Conservation (phyloP, 2,113 vertebrate genomes). For the Lota lota region DNA sequence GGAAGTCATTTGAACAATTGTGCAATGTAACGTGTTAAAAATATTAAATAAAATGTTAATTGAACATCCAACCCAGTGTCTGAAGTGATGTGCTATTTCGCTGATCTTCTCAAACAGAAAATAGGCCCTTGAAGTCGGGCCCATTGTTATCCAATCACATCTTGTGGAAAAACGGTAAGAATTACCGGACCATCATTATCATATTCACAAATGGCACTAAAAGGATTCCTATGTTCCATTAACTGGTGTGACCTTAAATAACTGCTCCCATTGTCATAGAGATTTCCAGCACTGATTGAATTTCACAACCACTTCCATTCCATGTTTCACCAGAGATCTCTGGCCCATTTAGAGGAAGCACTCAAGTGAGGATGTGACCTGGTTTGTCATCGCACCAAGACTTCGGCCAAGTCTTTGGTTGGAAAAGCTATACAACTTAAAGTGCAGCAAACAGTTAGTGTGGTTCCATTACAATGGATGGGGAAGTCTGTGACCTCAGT, state of each 20-base stretch:
- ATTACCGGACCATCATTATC: conserved; percentile 20
- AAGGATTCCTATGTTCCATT: conserved; percentile 46
- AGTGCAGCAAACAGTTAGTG: background rate
- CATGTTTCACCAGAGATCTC: conserved; percentile 28
- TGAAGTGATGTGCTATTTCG: conserved; percentile 54
- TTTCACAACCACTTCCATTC: conserved; percentile 32
- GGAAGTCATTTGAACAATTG: background rate
- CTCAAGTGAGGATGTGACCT: conserved; percentile 30
- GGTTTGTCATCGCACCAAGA: conserved; percentile 21
- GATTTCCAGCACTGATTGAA: conserved; percentile 47
- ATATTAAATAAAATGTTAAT: background rate
- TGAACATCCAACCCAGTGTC: conserved; percentile 18
- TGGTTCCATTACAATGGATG: background rate
- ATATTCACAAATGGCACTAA: conserved; percentile 40
- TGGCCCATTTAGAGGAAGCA: conserved; percentile 31
- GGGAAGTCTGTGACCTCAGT: background rate
- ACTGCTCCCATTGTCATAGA: conserved; percentile 22
- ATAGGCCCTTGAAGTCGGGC: conserved; percentile 29
- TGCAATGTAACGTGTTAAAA: conserved; percentile 6
- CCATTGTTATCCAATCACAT: conserved; percentile 50
- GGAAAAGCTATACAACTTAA: background rate
- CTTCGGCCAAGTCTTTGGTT: conserved; percentile 14
- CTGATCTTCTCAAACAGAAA: conserved; percentile 24
- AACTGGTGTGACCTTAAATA: conserved; percentile 39
- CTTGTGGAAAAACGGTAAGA: conserved; percentile 23